Evolutionary conservation across 2,888 invertebrate species (phyloP).

Genomic region (Carpatolechia fugitivella): DNA sequence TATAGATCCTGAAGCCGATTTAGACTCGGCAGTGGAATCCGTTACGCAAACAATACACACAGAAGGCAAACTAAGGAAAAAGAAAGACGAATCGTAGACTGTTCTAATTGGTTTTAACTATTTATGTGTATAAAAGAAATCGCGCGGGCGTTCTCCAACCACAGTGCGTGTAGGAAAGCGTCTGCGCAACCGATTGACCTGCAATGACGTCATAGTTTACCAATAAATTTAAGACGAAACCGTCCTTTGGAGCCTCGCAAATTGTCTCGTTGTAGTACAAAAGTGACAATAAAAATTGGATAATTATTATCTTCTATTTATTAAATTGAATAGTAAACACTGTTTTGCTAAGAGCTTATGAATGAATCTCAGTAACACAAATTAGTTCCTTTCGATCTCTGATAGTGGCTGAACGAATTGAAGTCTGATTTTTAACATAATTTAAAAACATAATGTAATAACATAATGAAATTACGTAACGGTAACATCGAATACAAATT

Average conservation of each 20-base stretch:
- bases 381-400: conserved; percentile 9
- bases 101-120: conserved; percentile 5
- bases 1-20: conserved; percentile 82
- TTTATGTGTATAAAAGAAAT: background rate
- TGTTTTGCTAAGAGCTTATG: background rate
- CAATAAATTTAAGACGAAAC: conserved; percentile 27
- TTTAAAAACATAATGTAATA: background rate
- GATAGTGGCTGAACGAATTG: conserved; percentile 11
- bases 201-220: conserved; percentile 5
- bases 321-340: background rate
- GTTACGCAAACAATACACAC: conserved; percentile 96
- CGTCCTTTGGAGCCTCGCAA: conserved; percentile 47
- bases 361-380: conserved; percentile 11
- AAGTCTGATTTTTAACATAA: background rate
- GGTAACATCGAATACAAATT: background rate
- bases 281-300: conserved; percentile 48
- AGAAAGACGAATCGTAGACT: conserved; percentile 84
- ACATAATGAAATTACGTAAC: conserved; percentile 23
- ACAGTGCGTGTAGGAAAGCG: background rate
- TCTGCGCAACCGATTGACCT: conserved; percentile 5
- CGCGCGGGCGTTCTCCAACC: conserved; percentile 10
- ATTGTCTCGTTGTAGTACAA: conserved; percentile 53
- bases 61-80: conserved; percentile 92
- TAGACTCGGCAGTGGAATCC: conserved; percentile 88
- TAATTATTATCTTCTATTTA: conserved; percentile 6